Percentiles rank a stretch among this genome's conserved stretches.
These are phyloP conservation scores for Electrona antarctica DNA, from an alignment of 2,113 vertebrate species.

Conservation along the genomic window DNA sequence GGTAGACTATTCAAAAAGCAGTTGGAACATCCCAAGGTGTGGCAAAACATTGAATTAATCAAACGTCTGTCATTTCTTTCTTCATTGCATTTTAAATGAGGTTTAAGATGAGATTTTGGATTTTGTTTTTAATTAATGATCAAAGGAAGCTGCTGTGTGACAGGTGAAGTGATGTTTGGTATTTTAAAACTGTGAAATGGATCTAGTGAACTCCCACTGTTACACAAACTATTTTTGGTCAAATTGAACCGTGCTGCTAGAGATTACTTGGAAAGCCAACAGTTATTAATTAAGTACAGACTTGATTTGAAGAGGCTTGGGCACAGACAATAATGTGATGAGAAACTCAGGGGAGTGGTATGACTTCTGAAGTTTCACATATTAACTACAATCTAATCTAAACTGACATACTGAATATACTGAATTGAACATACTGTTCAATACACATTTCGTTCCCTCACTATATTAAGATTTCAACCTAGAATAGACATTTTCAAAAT, in stretches of 20 bases:
- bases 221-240: background rate
- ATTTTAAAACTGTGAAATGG: conserved; percentile 41
- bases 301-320: no score
- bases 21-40: background rate
- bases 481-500: background rate
- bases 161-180: background rate
- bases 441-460: background rate
- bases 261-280: conserved; percentile 2
- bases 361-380: background rate
- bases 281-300: no score
- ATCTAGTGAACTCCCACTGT: conserved; percentile 17
- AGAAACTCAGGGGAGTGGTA: no score
- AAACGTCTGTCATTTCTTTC: background rate
- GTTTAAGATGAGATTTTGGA: no score
- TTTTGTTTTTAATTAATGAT: background rate
- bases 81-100: background rate
- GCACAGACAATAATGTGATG: no score
- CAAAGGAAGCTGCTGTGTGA: conserved; percentile 6
- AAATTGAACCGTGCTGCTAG: background rate
- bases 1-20: background rate
- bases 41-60: background rate
- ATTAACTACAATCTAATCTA: background rate
- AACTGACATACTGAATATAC: conserved; percentile 16
- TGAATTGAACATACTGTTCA: no score
- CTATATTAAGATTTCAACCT: conserved; percentile 8